Percentiles rank a stretch among this genome's conserved stretches.
phyloP scores from a whole-genome alignment of 2,797 vertebrate species.

The Oryzias sinensis region DNA sequence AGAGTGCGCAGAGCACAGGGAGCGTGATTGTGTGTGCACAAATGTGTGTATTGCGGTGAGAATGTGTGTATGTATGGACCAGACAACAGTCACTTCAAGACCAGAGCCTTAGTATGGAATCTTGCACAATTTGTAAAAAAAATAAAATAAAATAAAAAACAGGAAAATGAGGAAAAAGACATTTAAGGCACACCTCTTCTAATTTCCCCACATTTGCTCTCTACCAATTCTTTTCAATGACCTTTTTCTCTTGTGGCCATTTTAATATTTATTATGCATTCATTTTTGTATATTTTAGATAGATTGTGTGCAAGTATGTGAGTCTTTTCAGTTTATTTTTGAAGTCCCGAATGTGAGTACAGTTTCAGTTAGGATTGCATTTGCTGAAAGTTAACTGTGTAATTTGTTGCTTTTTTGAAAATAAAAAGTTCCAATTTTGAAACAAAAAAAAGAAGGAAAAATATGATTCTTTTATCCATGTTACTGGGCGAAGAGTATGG shows the following conservation, averaged over 20 bases:
- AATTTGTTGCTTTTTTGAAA: constrained; percentile 99
- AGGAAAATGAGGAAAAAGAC: constrained; percentile 71
- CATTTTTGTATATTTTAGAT: constrained; percentile 98
- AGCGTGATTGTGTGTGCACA: constrained; percentile 58
- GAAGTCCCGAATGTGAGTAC: constrained; percentile 98
- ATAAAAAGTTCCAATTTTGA: constrained; percentile 98
- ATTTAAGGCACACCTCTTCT: constrained; percentile 97
- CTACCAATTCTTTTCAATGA: constrained; percentile 96
- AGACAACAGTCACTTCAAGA: constrained; percentile 95
- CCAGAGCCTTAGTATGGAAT: constrained; percentile 99
- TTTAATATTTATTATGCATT: constrained; percentile 93
- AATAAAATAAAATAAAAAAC: constrained; percentile 46
- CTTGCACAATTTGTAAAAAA: constrained; percentile 99
- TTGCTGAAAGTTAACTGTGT: constrained; percentile 99
- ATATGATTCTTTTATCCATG: constrained; percentile 57
- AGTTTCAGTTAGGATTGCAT: constrained; percentile 99
- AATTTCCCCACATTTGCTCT: constrained; percentile 98
- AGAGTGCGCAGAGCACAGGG: constrained; percentile 84
- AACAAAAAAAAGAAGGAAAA: constrained; percentile 16
- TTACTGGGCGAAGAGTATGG: constrained; percentile 45
- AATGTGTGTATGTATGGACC: constrained; percentile 70
- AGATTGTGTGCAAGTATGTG: constrained; percentile 96
- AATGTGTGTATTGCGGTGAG: constrained; percentile 23
- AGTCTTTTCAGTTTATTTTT: constrained; percentile 89
- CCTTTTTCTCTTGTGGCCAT: constrained; percentile 94